Evolutionary conservation across 2,113 vertebrate genomes (phyloP).

Genomic region (Actenoides lindsayi): DNA sequence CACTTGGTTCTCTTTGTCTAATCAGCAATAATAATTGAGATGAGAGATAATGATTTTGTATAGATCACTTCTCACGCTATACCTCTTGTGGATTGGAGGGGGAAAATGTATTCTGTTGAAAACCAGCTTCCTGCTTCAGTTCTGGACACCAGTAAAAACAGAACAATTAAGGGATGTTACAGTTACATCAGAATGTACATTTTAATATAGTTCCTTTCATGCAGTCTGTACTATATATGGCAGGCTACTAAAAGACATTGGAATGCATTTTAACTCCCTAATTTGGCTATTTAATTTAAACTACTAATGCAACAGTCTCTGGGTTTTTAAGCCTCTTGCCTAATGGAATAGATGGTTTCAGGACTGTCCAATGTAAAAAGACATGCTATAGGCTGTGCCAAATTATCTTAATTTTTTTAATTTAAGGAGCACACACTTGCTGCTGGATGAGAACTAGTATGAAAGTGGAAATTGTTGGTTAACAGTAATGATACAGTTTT

Average conservation of each 20-base stretch:
- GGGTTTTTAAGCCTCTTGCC: neutral
- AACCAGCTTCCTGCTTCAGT: neutral
- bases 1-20: neutral
- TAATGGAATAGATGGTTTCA: neutral
- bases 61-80: neutral
- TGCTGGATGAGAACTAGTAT: neutral
- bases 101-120: neutral
- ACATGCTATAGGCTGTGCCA: neutral
- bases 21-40: neutral
- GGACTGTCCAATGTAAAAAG: neutral
- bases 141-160: neutral
- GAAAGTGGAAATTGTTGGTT: neutral
- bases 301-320: neutral
- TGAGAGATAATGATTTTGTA: neutral
- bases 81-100: neutral
- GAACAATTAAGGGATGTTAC: neutral
- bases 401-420: slow-evolving; percentile 2
- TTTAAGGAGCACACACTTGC: neutral
- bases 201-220: neutral
- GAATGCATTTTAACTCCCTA: slow-evolving; percentile 26
- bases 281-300: slow-evolving; percentile 12
- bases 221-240: neutral
- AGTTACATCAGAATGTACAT: neutral
- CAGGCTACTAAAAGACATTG: neutral
- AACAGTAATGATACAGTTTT: neutral